Evolutionary conservation across 2,113 vertebrate genomes (phyloP).

Genomic region (Paraplagusia blochii): DNA sequence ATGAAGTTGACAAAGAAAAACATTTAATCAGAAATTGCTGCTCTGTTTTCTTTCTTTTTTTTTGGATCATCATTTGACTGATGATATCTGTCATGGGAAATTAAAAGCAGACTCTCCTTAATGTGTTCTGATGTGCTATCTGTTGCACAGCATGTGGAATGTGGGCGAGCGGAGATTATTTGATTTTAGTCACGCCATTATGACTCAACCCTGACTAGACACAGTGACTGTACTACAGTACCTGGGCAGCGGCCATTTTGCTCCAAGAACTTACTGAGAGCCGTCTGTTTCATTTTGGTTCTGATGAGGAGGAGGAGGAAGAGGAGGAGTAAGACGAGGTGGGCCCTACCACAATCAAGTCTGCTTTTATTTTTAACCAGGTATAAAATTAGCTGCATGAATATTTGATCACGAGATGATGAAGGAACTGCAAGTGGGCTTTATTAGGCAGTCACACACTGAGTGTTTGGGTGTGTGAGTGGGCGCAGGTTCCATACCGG

Average conservation of each 20-base stretch:
- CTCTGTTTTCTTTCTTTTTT: too few relatives aligned
- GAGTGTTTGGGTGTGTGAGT: slow-evolving; percentile 23
- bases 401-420: slow-evolving; percentile 51
- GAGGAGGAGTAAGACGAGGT: too few relatives aligned
- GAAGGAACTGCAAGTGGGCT: slow-evolving; percentile 38
- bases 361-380: slow-evolving; percentile 40
- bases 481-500: slow-evolving; percentile 75
- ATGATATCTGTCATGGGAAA: too few relatives aligned
- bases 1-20: slow-evolving; percentile 5
- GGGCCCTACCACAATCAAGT: slow-evolving; percentile 31
- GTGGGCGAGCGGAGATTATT: slow-evolving; percentile 58
- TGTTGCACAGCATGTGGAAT: slow-evolving; percentile 52
- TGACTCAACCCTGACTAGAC: slow-evolving; percentile 65
- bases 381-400: slow-evolving; percentile 57
- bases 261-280: slow-evolving; percentile 30
- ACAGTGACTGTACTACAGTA: slow-evolving; percentile 43
- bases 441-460: slow-evolving; percentile 29
- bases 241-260: slow-evolving; percentile 62
- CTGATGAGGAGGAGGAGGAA: slow-evolving; percentile 20
- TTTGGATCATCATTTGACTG: too few relatives aligned
- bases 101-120: too few relatives aligned
- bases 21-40: too few relatives aligned
- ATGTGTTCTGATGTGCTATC: slow-evolving; percentile 23
- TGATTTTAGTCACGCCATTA: slow-evolving; percentile 48
- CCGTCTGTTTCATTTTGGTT: slow-evolving; percentile 44